phyloP scores from a whole-genome alignment of 1,140 invertebrate genomes.

The Rhyzopertha dominica region DNA sequence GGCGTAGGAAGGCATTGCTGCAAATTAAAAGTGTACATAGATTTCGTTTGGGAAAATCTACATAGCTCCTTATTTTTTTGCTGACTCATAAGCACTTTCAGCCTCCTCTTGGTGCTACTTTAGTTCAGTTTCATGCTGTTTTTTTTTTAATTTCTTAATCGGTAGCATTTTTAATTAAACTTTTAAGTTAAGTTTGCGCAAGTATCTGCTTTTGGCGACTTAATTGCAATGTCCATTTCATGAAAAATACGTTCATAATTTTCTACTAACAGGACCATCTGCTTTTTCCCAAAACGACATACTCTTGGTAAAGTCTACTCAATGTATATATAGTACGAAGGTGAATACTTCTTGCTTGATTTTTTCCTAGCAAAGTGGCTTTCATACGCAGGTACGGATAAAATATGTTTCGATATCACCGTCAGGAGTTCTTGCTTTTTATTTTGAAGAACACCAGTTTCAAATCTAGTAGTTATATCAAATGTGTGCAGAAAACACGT shows the following conservation, averaged over 20 bases:
- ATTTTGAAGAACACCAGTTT: conserved; percentile 1
- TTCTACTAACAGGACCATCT: conserved; percentile 1
- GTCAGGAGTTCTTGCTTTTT: conserved; percentile 8
- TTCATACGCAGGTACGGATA: conserved; percentile 8
- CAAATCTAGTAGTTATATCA: conserved; percentile 13
- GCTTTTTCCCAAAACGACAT: too few relatives aligned
- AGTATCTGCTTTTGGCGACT: conserved; percentile 8
- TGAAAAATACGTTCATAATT: conserved; percentile 10
- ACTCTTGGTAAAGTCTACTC: conserved; percentile 2
- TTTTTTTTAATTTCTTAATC: not conserved
- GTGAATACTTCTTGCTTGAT: conserved; percentile 7
- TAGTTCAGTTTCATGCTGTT: conserved; percentile 2
- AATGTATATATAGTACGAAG: conserved; percentile 10
- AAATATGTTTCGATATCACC: conserved; percentile 7
- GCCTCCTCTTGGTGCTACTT: conserved; percentile 12
- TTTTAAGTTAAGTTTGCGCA: conserved; percentile 6
- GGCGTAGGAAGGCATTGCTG: conserved; percentile 42
- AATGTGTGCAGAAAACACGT: conserved; percentile 12
- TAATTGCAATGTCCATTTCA: conserved; percentile 7
- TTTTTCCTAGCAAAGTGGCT: conserved; percentile 9
- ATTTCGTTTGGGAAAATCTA: conserved; percentile 3
- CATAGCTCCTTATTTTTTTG: too few relatives aligned
- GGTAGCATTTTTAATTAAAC: conserved; percentile 6
- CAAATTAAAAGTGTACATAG: conserved; percentile 33
- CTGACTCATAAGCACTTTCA: conserved; percentile 13